phyloP scores from a whole-genome alignment of 2,113 vertebrate species.

The Hiodon tergisus region DNA sequence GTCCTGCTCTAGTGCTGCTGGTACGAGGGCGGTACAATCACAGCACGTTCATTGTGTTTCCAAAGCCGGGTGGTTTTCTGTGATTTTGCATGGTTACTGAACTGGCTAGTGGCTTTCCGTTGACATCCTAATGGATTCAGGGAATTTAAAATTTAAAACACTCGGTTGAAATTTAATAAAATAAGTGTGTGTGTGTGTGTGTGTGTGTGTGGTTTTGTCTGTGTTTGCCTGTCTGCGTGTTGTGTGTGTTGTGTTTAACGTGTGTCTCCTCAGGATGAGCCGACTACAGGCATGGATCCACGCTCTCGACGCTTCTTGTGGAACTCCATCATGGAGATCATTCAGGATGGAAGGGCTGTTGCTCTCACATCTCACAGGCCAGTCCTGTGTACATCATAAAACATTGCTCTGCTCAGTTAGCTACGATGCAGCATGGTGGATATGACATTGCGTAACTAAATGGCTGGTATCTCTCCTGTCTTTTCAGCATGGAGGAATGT shows the following conservation, averaged over 20 bases:
- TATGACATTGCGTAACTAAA: too few relatives aligned
- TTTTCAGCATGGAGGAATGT: constrained; percentile 91
- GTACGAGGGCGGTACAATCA: constrained; percentile 55
- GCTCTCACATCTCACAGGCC: constrained; percentile 94
- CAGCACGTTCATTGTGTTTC: background rate
- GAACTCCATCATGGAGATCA: constrained; percentile 82
- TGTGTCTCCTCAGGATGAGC: constrained; percentile 74
- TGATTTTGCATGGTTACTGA: too few relatives aligned
- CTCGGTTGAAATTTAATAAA: too few relatives aligned
- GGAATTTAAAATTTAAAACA: too few relatives aligned
- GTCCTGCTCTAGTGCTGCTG: constrained; percentile 79
- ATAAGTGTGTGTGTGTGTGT: constrained; percentile 4
- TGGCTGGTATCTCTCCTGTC: background rate
- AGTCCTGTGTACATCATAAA: background rate
- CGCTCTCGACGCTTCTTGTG: constrained; percentile 86
- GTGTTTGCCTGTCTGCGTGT: too few relatives aligned
- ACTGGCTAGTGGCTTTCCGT: too few relatives aligned
- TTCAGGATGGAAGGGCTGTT: constrained; percentile 83
- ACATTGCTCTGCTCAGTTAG: too few relatives aligned
- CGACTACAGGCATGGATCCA: constrained; percentile 94
- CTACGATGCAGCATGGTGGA: too few relatives aligned
- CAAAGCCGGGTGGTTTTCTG: background rate
- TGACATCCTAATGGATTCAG: too few relatives aligned
- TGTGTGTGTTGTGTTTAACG: too few relatives aligned
- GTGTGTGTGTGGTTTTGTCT: background rate